Evolutionary conservation across 2,888 invertebrate species (phyloP), one percentile per base, ranked within the genome.

Genomic region (Iphiclides podalirius): DNA sequence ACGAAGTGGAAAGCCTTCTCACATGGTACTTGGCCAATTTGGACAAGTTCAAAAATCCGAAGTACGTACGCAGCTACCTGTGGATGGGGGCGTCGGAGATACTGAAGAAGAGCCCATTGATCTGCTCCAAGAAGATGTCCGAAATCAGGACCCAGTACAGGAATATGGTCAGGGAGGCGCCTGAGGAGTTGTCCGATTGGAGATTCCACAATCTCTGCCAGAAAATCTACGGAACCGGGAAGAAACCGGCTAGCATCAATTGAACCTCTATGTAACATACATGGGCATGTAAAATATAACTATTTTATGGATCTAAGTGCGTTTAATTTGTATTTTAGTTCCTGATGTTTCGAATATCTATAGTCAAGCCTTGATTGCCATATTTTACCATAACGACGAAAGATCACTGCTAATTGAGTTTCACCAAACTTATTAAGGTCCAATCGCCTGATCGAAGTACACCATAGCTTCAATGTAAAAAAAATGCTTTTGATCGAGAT

Each of bases 221-320:
- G 56, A 81, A 86, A 56, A 88, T 88, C 12, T 88, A 87, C 60
- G 87, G 87, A 0, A 86, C 84, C 0, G 87, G 86, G 0, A 85
- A 79, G 54, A 83, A 72, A 47, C 26, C 26, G n/a, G n/a, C n/a
- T 26, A 26, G 9, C 9, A 20, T 20, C 20, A 20, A 20, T 20
- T 20, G 20, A 20, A 4, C 6, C 3, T 20, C 20, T 20, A 20
- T 20, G 3, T 20, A 20, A n/a, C n/a, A n/a, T n/a, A n/a, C n/a
- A n/a, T n/a, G n/a, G n/a, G n/a, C n/a, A n/a, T n/a, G n/a, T n/a
- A n/a, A n/a, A n/a, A n/a, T n/a, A n/a, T n/a, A n/a, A n/a, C n/a
- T n/a, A n/a, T n/a, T n/a, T n/a, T n/a, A n/a, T n/a, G n/a, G n/a
- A n/a, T n/a, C n/a, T n/a, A n/a, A n/a, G n/a, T n/a, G n/a, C n/a